These are phyloP conservation scores for Sus scrofa DNA, from an alignment of 2,113 vertebrate genomes.

Conservation along the genomic window T2T-Sscrofa CM000819.6:130143001-130143500, in stretches of 20 bases:
- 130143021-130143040: neutral
- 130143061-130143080: neutral
- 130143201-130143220: slow-evolving; percentile 32
- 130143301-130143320: neutral
- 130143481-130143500: neutral
- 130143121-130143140: neutral
- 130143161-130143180: slow-evolving; percentile 4
- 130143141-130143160: neutral
- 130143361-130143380: neutral
- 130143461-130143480: neutral
- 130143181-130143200: neutral
- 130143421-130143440: neutral
- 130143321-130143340: neutral
- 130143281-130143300: neutral
- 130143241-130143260: neutral
- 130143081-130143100: neutral
- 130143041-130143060: neutral
- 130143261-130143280: neutral
- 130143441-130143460: neutral
- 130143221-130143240: neutral
- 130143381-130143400: neutral
- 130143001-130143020: neutral
- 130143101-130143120: neutral
- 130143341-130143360: too few species aligned
- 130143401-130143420: neutral